Conservation (phyloP, 1,140 invertebrate species). For the Copidosoma floridanum region DNA sequence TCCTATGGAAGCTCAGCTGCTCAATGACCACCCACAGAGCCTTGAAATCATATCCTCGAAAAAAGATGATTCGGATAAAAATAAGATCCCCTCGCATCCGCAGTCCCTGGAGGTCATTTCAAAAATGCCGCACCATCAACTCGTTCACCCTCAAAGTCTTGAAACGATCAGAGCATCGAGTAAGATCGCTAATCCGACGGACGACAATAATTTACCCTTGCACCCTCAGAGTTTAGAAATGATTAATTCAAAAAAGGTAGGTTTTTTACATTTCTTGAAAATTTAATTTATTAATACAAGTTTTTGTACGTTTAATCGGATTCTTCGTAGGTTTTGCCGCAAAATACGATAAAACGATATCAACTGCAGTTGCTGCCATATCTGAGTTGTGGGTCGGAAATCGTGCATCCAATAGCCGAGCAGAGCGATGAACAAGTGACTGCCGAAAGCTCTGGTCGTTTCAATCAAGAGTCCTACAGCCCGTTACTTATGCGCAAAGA, state of each 20-base stretch:
- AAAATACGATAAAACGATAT: constrained; percentile 53
- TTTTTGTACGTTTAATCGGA: neutral
- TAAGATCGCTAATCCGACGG: constrained; percentile 48
- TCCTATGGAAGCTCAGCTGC: constrained; percentile 46
- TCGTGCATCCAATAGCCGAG: constrained; percentile 81
- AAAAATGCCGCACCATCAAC: constrained; percentile 50
- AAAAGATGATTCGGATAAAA: constrained; percentile 50
- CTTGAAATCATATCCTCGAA: constrained; percentile 53
- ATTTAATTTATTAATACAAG: neutral
- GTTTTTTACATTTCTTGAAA: neutral
- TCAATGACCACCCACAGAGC: constrained; percentile 50
- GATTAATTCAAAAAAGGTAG: constrained; percentile 53
- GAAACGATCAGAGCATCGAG: constrained; percentile 52
- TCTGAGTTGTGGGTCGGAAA: constrained; percentile 70
- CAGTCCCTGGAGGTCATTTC: constrained; percentile 53
- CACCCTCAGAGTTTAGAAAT: constrained; percentile 55
- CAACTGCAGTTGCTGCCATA: constrained; percentile 61
- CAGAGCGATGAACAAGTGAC: constrained; percentile 73
- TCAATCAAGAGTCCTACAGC: constrained; percentile 61
- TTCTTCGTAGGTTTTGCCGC: constrained; percentile 46
- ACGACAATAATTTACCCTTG: constrained; percentile 55
- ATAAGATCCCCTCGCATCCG: constrained; percentile 54
- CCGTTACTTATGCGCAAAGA: constrained; percentile 63
- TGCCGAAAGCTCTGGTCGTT: constrained; percentile 47
- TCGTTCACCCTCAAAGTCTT: constrained; percentile 53